Base-by-base conservation (phyloP, 2,113 vertebrate species). In the Anas platyrhynchos region DNA sequence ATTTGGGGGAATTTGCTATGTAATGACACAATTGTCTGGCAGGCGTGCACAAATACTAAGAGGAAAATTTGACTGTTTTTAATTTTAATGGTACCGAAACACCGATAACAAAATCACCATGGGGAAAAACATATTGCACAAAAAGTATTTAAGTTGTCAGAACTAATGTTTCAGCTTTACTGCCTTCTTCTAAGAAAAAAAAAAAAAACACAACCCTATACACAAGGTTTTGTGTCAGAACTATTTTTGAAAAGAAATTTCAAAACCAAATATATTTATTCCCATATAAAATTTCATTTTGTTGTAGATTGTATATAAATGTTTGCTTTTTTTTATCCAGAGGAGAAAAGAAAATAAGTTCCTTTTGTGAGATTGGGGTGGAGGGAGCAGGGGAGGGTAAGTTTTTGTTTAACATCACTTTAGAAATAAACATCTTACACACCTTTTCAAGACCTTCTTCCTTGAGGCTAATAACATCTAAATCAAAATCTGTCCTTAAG, bases 361-460 rank as follows among this genome's bases (percentile, higher is more conserved):
- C 29, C 13, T 72, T 38, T 71, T 36, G 32, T 69, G 10, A n/a
- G 8, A 34, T 67, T 85, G 10, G 10, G 46, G 44, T 58, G 44
- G n/a, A 6, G 6, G 25, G 20, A 1, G 31, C 20, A 50, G 9
- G 22, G 14, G 21, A 5, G 1, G 14, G 36, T 65, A 65, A 15
- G 62, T 41, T 31, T 90, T 93, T 67, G 26, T 48, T 83, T 88
- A 23, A 31, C n/a, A 63, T 41, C 16, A 91, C 34, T 90, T 69
- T 86, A 75, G 59, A 94, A 63, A 20, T 31, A 83, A 87, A 90
- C 44, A 32, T 66, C 18, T 82, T 67, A 97, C 81, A 61, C 94
- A 99, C 99, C 99, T 99, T 99, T 97, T 99, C 99, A 79, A 99
- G 98, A 50, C 99, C 99, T 97, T 99, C 99, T 96, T 99, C 99